A percentile compares a stretch with the other conserved stretches of the same genome.
These are phyloP conservation scores for Hedya salicella DNA, from an alignment of 2,888 invertebrate species.

Conservation along the genomic window DNA sequence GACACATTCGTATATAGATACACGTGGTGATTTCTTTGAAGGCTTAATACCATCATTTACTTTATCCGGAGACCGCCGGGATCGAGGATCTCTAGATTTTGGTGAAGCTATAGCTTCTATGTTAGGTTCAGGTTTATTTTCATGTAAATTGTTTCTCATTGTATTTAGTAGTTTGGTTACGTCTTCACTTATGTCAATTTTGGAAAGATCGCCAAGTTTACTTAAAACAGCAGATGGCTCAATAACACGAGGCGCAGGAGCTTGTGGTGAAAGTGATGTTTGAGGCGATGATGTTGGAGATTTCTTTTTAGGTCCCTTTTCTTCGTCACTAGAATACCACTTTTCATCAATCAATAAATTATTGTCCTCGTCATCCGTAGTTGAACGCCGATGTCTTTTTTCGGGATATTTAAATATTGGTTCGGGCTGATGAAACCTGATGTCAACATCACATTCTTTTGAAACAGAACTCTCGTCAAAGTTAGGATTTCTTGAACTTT, in stretches of 20 bases:
- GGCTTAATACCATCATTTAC: slow-evolving; percentile 57
- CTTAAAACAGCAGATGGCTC: slow-evolving; percentile 84
- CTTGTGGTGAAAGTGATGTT: slow-evolving; percentile 53
- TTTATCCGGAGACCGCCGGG: slow-evolving; percentile 73
- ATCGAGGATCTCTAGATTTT: slow-evolving; percentile 73
- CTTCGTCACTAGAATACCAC: slow-evolving; percentile 94
- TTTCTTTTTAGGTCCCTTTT: slow-evolving; percentile 80
- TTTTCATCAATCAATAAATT: slow-evolving; percentile 85
- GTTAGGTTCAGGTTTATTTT: slow-evolving; percentile 60
- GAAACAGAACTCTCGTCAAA: slow-evolving; percentile 55
- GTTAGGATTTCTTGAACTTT: slow-evolving; percentile 58
- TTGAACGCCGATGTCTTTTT: slow-evolving; percentile 77
- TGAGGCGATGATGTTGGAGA: slow-evolving; percentile 72
- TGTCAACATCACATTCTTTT: slow-evolving; percentile 77
- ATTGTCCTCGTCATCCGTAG: slow-evolving; percentile 86
- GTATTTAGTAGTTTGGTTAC: slow-evolving; percentile 88
- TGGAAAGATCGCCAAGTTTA: slow-evolving; percentile 88
- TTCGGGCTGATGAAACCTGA: slow-evolving; percentile 77
- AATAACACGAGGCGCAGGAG: slow-evolving; percentile 79
- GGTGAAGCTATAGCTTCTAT: slow-evolving; percentile 60
- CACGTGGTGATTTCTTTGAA: slow-evolving; percentile 65
- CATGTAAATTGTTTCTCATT: slow-evolving; percentile 82
- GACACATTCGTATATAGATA: slow-evolving; percentile 86
- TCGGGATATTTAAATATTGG: slow-evolving; percentile 77
- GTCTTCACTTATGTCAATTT: slow-evolving; percentile 90